Conservation (phyloP, 2,888 invertebrate genomes). For the Lasioglossum villosulum region DNA sequence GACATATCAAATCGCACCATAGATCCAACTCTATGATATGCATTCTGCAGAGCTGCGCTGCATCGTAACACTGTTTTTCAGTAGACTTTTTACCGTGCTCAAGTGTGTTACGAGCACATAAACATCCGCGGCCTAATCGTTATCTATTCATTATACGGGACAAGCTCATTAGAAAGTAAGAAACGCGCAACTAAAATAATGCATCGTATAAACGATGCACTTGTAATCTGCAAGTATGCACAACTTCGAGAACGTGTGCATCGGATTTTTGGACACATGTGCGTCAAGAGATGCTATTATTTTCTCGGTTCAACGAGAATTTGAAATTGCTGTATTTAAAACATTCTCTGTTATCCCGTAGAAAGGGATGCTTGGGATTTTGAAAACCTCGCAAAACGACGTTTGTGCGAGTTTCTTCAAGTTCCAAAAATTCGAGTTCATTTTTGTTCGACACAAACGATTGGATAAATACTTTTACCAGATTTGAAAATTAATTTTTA, state of each 20-base stretch:
- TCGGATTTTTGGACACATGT: neutral
- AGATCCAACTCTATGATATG: too few species aligned
- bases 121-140: neutral
- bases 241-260: neutral
- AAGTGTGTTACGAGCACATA: neutral
- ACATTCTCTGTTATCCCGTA: neutral
- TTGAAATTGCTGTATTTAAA: neutral
- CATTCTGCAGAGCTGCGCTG: neutral
- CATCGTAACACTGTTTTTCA: neutral
- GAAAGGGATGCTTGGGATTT: neutral
- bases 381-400: neutral
- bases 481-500: neutral
- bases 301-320: neutral
- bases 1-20: too few species aligned
- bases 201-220: neutral
- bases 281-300: neutral
- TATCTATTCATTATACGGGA: neutral
- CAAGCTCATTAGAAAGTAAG: constrained; percentile 4
- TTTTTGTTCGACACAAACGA: neutral
- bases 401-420: neutral
- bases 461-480: neutral
- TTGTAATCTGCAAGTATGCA: neutral
- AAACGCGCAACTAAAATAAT: neutral
- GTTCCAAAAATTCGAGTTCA: neutral
- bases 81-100: neutral